Evolutionary conservation across 2,888 invertebrate species (phyloP).

Genomic region (Laspeyria flexula): DNA sequence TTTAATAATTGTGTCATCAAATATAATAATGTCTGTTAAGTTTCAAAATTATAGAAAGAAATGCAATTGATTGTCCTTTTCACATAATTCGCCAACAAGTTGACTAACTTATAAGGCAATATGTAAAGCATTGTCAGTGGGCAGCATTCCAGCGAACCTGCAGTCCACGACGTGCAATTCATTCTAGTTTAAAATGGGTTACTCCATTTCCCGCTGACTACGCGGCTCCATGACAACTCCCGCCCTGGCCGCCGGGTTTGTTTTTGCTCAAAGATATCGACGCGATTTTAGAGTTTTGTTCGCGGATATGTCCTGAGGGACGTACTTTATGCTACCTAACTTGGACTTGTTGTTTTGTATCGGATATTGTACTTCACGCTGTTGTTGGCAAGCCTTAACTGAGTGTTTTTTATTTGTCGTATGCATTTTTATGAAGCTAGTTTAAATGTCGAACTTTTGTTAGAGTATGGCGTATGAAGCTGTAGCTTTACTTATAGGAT

Average conservation of each 20-base stretch:
- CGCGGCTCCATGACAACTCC: conserved; percentile 75
- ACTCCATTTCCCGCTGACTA: conserved; percentile 81
- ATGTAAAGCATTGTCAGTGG: conserved; percentile 66
- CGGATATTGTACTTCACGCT: conserved; percentile 34
- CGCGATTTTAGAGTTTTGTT: conserved; percentile 53
- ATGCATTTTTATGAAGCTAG: conserved; percentile 15
- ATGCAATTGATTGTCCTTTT: too few relatives aligned
- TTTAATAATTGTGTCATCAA: too few relatives aligned
- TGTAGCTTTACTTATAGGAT: neutral
- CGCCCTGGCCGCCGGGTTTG: conserved; percentile 60
- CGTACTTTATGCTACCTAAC: conserved; percentile 42
- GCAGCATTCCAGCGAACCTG: conserved; percentile 82
- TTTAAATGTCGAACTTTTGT: conserved; percentile 14
- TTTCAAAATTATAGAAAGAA: too few relatives aligned
- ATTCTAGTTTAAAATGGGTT: conserved; percentile 84
- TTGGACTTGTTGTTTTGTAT: conserved; percentile 43
- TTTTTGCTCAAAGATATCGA: conserved; percentile 66
- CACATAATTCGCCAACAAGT: conserved; percentile 16
- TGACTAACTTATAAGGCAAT: conserved; percentile 37
- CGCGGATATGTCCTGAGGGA: conserved; percentile 53
- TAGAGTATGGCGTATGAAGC: neutral
- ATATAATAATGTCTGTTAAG: too few relatives aligned
- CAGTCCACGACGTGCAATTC: conserved; percentile 82
- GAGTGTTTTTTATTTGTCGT: conserved; percentile 36
- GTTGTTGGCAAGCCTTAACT: conserved; percentile 42